phyloP scores from a whole-genome alignment of 2,797 vertebrate species.

The Sebastolobus alascanus region DNA sequence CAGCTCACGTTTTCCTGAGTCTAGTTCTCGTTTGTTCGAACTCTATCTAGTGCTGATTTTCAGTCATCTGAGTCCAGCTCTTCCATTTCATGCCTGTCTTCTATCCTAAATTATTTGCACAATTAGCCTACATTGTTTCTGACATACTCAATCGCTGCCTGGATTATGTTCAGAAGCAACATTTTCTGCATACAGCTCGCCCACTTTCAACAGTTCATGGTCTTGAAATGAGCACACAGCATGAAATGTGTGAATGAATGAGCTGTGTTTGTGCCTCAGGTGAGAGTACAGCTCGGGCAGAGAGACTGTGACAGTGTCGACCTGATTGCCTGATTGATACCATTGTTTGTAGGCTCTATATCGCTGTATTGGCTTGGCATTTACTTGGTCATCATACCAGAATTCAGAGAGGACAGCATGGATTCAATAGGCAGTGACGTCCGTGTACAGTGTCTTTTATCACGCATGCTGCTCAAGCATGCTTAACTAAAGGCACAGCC shows the following conservation, averaged over 20 bases:
- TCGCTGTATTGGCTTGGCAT: background rate
- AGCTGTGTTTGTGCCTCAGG: background rate
- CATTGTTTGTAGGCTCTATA: background rate
- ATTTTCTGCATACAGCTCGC: background rate
- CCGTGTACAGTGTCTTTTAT: background rate
- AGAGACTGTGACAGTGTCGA: background rate
- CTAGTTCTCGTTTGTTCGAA: background rate
- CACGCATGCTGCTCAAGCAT: background rate
- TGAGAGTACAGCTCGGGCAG: background rate
- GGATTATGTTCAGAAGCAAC: background rate
- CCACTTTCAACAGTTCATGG: background rate
- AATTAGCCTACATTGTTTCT: background rate
- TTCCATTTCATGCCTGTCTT: background rate
- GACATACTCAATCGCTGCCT: background rate
- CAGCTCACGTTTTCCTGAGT: background rate
- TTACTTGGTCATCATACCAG: conserved; percentile 1
- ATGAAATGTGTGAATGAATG: background rate
- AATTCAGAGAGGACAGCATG: conserved; percentile 12
- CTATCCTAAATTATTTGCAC: background rate
- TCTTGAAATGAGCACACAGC: background rate
- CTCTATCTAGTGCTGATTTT: background rate
- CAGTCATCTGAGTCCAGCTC: background rate
- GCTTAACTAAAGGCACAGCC: conserved; percentile 1
- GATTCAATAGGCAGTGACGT: background rate
- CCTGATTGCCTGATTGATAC: conserved; percentile 13